Evolutionary conservation across 2,888 invertebrate genomes (phyloP), one percentile per base, ranked within the genome.

Genomic region (Odontothrips loti): DNA sequence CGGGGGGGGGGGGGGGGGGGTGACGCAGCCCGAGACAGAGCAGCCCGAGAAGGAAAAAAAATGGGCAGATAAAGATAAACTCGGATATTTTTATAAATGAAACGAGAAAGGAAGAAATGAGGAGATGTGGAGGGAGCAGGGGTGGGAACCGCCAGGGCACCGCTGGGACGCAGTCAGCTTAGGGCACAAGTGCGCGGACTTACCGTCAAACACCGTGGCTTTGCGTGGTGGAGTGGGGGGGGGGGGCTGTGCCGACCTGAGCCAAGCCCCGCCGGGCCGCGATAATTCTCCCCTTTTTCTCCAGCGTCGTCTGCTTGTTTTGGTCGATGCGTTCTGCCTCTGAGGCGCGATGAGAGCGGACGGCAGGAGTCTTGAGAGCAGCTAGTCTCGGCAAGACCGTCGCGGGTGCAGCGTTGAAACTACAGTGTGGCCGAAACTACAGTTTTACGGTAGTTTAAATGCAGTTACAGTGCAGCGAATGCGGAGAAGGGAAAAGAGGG

Each of bases 61-160:
- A 75, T 27, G 68, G 68, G 11, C 68, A 75, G 68, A 75, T 75
- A 75, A 75, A 75, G 68, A 75, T 75, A 75, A 75, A 75, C 68
- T 75, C 23, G 68, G 68, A 75, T 75, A 75, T 75, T 75, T 75
- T 75, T 75, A 75, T 75, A 75, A 75, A 75, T 75, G 68, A 75
- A 75, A 75, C 68, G 27, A 27, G 68, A 75, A 75, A 23, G 68
- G 23, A 10, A 75, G 68, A 75, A 75, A 75, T 75, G 68, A 75
- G 68, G 68, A 75, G 68, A 75, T 27, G 68, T 75, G 68, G 68
- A 12, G 68, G 27, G 51, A 2, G 58, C 58, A 10, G 27, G 10
- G 68, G 8, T 51, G 23, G 8, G 68, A 0, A 4, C 11, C 27
- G 11, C 68, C 68, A 10, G 23, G 51, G 58, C 58, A 20, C 68